Base-by-base conservation (phyloP, 2,888 invertebrate species). In the Heteromurus nitidus region DNA sequence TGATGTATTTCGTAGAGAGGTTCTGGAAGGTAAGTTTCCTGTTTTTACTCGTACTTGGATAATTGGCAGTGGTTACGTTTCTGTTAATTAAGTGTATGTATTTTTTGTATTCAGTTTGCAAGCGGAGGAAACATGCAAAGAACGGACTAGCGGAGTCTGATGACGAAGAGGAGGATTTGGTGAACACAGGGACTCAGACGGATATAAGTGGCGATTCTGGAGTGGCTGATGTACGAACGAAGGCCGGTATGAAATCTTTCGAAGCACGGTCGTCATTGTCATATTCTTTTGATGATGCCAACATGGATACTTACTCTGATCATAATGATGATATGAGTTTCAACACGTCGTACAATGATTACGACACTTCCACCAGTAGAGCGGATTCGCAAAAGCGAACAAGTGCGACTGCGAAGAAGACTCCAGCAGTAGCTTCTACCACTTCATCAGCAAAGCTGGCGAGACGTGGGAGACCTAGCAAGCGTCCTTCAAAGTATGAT, bases 291-390 rank as follows among this genome's bases (percentile, higher is more conserved):
- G 74, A 81, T 24, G 74, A 74, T 31, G 24, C 68, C n/a, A 72
- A 60, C n/a, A 81, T 81, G 80, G 80, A 81, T 24, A 81, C 80
- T 0, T 81, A 81, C 24, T 81, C 80, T 13, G 80, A 81, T 64
- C 80, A 81, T 30, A 80, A 80, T 62, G 80, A 81, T 68, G 80
- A 81, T 31, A 68, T 81, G 53, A 75, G 26, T 74, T 69, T 64
- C 24, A 64, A 44, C 53, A 73, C 58, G 30, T 67, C 80, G 3
- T 80, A 68, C 36, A 69, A 74, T 64, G 74, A 81, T 22, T 24
- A 55, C 26, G 24, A 53, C 22, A 55, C 13, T 26, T 30, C 30
- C 5, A 11, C 2, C 26, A 20, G 20, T 65, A 68, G n/a, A n/a
- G n/a, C n/a, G n/a, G n/a, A n/a, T n/a, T n/a, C n/a, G n/a, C 72